Evolutionary conservation across 2,113 vertebrate species (phyloP).

Genomic region (Cercocebus atys): DNA sequence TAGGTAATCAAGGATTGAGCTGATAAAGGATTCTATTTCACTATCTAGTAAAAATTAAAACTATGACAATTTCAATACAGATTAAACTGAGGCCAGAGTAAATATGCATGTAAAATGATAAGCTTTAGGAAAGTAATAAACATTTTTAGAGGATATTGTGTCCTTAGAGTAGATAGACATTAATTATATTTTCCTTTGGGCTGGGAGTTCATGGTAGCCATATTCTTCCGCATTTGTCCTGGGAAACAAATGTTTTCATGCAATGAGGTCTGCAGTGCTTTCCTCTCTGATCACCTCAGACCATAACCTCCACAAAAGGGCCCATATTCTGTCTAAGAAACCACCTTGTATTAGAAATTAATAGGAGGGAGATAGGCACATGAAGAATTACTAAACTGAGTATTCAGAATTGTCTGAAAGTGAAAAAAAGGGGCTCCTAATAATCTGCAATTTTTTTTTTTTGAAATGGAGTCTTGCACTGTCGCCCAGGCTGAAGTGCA

Average conservation of each 20-base stretch:
- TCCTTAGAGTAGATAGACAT: background rate
- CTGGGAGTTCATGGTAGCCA: background rate
- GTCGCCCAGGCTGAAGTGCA: too few species aligned
- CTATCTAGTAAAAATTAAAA: background rate
- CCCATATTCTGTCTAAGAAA: background rate
- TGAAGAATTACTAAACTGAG: background rate
- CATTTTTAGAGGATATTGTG: background rate
- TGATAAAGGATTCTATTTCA: background rate
- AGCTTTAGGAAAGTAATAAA: background rate
- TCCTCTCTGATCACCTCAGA: background rate
- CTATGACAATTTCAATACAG: background rate
- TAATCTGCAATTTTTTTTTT: background rate
- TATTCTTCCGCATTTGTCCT: background rate
- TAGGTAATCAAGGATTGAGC: background rate
- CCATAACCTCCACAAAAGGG: background rate
- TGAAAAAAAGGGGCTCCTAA: background rate
- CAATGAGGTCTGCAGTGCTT: background rate
- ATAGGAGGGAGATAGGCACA: background rate
- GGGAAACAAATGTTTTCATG: background rate
- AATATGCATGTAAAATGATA: background rate
- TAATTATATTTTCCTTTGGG: background rate
- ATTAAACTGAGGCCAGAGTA: background rate
- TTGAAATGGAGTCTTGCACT: too few species aligned
- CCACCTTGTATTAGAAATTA: background rate
- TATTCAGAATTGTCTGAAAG: background rate